A percentile compares a stretch with the other conserved stretches of the same genome.
Evolutionary conservation across 2,888 invertebrate genomes (phyloP).

Genomic region (Rotaria magnacalcarata): DNA sequence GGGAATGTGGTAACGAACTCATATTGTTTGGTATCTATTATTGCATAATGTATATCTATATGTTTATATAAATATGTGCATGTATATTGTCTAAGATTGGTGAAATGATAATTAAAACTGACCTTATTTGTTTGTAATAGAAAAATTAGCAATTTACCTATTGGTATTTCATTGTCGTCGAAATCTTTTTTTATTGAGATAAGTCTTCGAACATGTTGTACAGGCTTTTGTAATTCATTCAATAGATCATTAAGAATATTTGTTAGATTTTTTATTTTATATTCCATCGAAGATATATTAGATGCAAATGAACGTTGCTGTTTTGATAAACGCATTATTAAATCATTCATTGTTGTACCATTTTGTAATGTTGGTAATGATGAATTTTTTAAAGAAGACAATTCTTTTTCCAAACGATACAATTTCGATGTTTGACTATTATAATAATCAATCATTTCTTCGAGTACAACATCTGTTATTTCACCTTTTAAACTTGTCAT

Average conservation of each 20-base stretch:
- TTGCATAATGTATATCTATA: conserved; percentile 2
- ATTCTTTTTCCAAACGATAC: conserved; percentile 32
- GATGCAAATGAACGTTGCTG: conserved; percentile 19
- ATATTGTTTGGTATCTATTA: conserved; percentile 13
- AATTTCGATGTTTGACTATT: conserved; percentile 37
- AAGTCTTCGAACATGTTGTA: conserved; percentile 3
- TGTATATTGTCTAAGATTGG: neutral
- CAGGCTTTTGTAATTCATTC: neutral
- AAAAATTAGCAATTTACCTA: neutral
- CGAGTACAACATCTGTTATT: conserved; percentile 16
- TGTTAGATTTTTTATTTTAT: neutral
- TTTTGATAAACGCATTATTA: neutral
- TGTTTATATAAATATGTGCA: neutral
- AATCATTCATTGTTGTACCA: neutral
- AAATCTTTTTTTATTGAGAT: neutral
- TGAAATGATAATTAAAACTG: conserved; percentile 10
- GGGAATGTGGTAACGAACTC: conserved; percentile 22
- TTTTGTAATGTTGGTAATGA: neutral
- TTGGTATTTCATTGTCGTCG: conserved; percentile 21
- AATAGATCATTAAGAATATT: neutral
- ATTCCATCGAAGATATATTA: neutral
- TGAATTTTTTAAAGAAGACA: neutral
- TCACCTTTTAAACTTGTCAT: conserved; percentile 36
- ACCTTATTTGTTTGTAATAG: neutral
- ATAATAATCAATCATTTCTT: conserved; percentile 33